Evolutionary conservation across 2,797 vertebrate species (phyloP), one percentile per base, ranked within the genome.

Genomic region (Champsocephalus gunnari): DNA sequence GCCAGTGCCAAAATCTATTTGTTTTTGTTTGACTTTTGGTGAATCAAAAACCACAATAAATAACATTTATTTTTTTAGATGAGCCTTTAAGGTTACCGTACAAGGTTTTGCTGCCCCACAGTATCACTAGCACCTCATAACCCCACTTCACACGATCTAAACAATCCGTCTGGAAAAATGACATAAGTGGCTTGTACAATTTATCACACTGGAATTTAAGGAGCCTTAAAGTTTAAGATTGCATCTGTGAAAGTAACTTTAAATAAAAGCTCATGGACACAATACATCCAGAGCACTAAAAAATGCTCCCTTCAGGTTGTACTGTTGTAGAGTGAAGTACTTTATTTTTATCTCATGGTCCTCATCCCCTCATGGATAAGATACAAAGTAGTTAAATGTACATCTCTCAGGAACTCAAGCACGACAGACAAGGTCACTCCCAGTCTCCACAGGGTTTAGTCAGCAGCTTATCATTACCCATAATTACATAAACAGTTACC

Each of bases 401-500:
- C 55, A 72, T 9, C 9, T 55, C 58, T 49, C 38, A n/a, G 41
- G 59, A 71, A 66, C 62, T 61, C 9, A 10, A 69, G 60, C 45
- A 67, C 24, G 24, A 66, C 84, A 88, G 86, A 89, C 83, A 6
- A 55, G 56, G 74, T 82, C 78, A 59, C 85, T 84, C 79, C 83
- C 72, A 53, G 89, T 79, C 89, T 89, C 71, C 76, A 58, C 58
- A 6, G 66, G 80, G 73, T 82, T 89, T 85, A 91, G 73, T 61
- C 66, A 32, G 77, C 68, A 77, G 57, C 41, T 2, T 90, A 51
- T 92, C 75, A 93, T 92, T 91, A 92, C 53, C 51, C 74, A 75
- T 88, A 92, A 92, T 90, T 85, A 86, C 87, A 91, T 84, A 83
- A 85, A 91, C 89, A 88, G 85, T 66, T 9, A 61, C 70, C 70